Evolutionary conservation across 2,888 invertebrate species (phyloP), one percentile per base, ranked within the genome.

Genomic region (Tuberolachnus salignus): DNA sequence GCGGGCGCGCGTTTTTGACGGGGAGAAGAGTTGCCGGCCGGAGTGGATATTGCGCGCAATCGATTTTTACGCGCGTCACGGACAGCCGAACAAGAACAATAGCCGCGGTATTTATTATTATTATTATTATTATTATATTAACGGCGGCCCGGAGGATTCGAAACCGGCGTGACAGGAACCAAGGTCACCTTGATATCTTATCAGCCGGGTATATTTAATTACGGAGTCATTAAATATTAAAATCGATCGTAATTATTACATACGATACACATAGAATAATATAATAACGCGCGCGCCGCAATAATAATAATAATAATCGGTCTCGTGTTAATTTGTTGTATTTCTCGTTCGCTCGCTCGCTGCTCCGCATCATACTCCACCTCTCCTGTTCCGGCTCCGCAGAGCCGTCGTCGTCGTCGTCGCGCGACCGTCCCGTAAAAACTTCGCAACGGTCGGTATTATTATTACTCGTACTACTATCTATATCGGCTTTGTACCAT

Each of bases 161-260:
- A 73, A 51, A 66, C 64, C 64, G 74, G 74, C 74, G 64, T 74
- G 74, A 74, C 74, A 57, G 55, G 66, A 75, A 19, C 55, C 75
- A 57, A 75, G 75, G 75, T 49, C 66, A 57, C 46, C 75, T 75
- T 49, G 64, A 67, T 66, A 57, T 46, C 75, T 75, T 75, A 75
- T 75, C 75, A 75, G 53, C 46, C 9, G 19, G n/a, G 3, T 6
- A 34, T 34, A 51, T 75, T 66, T 75, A 75, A 75, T 75, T 75
- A 67, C 66, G 57, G 75, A 66, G 75, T 67, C 75, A 75, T 75
- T 66, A 73, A 66, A 67, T 75, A 75, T 75, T 75, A 75, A 75
- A 75, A 74, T 64, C 64, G 74, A 74, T 74, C 75, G 42, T 75
- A 75, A 75, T 75, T 75, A 67, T n/a, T 49, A 75, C 57, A 71